Base-by-base conservation (phyloP, 2,888 invertebrate species). In the Therioaphis trifolii region DNA sequence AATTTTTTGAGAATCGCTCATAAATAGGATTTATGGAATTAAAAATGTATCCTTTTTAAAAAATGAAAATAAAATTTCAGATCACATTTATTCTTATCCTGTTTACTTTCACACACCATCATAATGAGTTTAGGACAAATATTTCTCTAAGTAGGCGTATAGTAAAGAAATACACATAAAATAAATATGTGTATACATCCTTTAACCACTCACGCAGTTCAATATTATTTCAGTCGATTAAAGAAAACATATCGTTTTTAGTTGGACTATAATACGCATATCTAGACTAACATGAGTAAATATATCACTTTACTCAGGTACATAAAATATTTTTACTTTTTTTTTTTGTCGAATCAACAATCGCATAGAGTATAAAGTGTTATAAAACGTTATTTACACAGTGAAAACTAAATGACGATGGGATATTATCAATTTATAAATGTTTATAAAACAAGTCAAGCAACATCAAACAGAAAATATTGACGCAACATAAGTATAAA, bases 161-260 rank as follows among this genome's bases (percentile, higher is more conserved):
- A 40, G 35, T 68, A n/a, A 40, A 40, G 21, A 21, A 40, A 68
- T 40, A 68, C 14, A 21, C 40, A n/a, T 15, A 40, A 40, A 68
- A 68, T 21, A 14, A 4, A 68, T 68, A 52, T 18, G 18, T 14
- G 35, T 68, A 40, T 68, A 68, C 35, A 18, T 68, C 1, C 21
- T 68, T 21, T 21, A 21, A 35, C 35, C 40, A 40, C 5, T 68
- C n/a, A 40, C n/a, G 40, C 9, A 21, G 0, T 12, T n/a, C n/a
- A n/a, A 12, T 68, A 40, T 68, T 68, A 40, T 40, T 68, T 68
- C 40, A 40, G 4, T 68, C 40, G 1, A 68, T 40, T 68, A n/a
- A 40, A 68, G 5, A 68, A 66, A 68, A 68, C 68, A 68, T 21
- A 66, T 1, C n/a, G n/a, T n/a, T 68, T 68, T 68, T 5, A n/a